These are phyloP conservation scores for Drosophila tsacasi DNA, from an alignment of 1,140 invertebrate species.

Conservation along the genomic window DNA sequence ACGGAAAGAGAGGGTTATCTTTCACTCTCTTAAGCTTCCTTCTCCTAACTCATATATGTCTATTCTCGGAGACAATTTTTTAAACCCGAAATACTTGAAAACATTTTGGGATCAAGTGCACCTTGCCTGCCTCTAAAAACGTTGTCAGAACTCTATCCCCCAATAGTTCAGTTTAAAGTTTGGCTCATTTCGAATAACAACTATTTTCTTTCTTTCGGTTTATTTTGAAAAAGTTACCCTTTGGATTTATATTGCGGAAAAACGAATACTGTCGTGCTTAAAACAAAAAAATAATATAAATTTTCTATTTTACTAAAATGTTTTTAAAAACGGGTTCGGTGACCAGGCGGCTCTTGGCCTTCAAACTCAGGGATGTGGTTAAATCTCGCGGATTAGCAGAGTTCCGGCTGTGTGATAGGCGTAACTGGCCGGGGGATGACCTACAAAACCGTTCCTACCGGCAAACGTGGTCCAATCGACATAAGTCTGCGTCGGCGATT, in stretches of 20 bases:
- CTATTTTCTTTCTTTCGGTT: not conserved
- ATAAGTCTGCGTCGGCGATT: too few relatives aligned
- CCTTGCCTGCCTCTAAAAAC: not conserved
- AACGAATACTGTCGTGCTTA: not conserved
- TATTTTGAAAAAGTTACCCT: too few relatives aligned
- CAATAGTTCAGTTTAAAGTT: not conserved
- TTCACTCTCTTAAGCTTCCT: too few relatives aligned
- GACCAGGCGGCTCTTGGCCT: not conserved
- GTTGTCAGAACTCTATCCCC: not conserved
- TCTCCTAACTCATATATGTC: too few relatives aligned
- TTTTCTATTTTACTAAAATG: not conserved
- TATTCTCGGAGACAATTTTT: not conserved
- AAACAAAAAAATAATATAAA: too few relatives aligned
- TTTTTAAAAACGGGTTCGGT: constrained; percentile 3
- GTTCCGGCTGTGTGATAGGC: not conserved
- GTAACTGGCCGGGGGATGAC: constrained; percentile 3
- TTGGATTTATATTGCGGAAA: not conserved
- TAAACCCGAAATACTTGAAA: not conserved
- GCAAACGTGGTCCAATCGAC: constrained; percentile 16
- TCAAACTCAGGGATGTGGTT: not conserved
- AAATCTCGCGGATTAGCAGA: constrained; percentile 6
- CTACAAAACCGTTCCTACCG: constrained; percentile 1
- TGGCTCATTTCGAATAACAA: not conserved
- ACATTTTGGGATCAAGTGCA: not conserved
- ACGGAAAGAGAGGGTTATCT: too few relatives aligned